These are phyloP conservation scores for Turritopsis dohrnii DNA, from an alignment of 30 jellyfish, hydroid and myxozoan genomes.

Conservation along the genomic window DNA sequence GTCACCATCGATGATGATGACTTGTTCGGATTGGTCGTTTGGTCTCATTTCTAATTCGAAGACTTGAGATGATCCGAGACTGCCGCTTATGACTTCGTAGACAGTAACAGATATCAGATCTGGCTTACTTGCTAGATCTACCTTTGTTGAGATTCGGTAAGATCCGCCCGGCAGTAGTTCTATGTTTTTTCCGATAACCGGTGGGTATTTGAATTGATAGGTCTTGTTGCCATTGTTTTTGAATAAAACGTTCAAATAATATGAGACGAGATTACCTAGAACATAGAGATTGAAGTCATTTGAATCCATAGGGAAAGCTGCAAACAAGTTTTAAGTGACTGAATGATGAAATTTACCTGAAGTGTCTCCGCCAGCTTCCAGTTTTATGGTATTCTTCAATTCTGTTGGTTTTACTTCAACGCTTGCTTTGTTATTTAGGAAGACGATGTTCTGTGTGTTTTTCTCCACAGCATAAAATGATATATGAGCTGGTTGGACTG, in stretches of 20 bases:
- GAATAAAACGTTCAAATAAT: constrained; percentile 17
- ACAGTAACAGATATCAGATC: background rate
- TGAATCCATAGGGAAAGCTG: no score
- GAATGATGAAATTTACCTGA: background rate
- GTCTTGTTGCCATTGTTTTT: constrained; percentile 16
- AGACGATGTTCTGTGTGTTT: constrained; percentile 13
- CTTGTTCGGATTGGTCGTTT: background rate
- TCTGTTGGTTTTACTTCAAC: constrained; percentile 7
- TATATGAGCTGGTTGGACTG: constrained; percentile 13
- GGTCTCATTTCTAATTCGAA: background rate
- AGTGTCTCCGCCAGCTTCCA: constrained; percentile 18
- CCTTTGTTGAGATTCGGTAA: background rate
- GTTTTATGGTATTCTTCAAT: background rate
- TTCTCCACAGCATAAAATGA: constrained; percentile 18
- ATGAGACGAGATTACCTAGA: constrained; percentile 14
- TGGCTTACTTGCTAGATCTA: background rate
- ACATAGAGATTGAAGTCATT: background rate
- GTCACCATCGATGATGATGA: background rate
- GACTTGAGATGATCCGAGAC: background rate
- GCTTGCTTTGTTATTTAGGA: constrained; percentile 14
- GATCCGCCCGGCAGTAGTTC: background rate
- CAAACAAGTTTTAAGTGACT: no score
- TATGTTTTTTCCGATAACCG: constrained; percentile 4
- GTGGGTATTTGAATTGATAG: constrained; percentile 20
- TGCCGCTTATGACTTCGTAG: background rate